Conservation (phyloP, 2,888 invertebrate species). For the Pecten maximus region DNA sequence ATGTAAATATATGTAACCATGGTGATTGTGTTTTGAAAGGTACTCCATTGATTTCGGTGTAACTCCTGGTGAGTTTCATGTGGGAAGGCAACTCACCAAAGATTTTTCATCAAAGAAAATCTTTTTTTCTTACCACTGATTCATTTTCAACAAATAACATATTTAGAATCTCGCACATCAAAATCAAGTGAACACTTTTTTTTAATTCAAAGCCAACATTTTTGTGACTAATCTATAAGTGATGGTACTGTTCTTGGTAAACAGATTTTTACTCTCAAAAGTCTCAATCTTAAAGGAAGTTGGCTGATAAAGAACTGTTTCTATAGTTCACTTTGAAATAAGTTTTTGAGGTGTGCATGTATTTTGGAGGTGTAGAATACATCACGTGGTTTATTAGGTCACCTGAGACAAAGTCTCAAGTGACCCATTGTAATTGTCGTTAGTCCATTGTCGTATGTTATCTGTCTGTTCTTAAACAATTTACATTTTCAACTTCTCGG, state of each 20-base stretch:
- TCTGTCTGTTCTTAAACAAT: too few species aligned
- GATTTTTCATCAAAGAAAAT: background rate
- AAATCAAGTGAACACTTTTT: background rate
- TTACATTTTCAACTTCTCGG: too few species aligned
- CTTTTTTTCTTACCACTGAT: background rate
- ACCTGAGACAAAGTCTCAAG: too few species aligned
- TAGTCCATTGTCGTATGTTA: too few species aligned
- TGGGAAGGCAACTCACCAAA: background rate
- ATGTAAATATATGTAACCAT: conserved; percentile 30
- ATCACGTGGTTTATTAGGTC: too few species aligned
- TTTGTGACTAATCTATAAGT: background rate
- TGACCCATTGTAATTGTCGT: too few species aligned
- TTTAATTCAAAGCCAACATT: background rate
- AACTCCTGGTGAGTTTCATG: background rate
- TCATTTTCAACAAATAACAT: background rate
- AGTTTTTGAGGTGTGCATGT: too few species aligned
- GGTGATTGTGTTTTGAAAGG: background rate
- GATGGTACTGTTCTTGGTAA: background rate
- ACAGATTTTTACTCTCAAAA: background rate
- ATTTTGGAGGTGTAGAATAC: too few species aligned
- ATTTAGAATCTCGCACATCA: background rate
- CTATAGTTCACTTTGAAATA: too few species aligned
- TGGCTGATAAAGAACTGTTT: too few species aligned
- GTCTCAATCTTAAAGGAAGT: too few species aligned
- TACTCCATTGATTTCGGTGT: background rate